Evolutionary conservation across 1,140 invertebrate species (phyloP).

Genomic region (Propsilocerus akamusi): DNA sequence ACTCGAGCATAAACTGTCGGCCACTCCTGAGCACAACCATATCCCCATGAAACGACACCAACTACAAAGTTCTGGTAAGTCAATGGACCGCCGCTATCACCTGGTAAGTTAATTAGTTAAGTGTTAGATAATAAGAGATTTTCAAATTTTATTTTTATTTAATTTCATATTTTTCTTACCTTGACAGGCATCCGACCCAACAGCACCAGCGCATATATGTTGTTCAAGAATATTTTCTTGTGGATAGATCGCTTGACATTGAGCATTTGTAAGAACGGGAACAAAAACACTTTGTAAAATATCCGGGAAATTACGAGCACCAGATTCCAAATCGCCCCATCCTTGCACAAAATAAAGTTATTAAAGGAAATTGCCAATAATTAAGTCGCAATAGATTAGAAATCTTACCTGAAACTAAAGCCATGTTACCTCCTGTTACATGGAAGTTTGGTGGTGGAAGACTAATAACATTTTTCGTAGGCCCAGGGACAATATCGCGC

Average conservation of each 20-base stretch:
- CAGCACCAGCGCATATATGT: background rate
- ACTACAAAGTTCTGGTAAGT: constrained; percentile 20
- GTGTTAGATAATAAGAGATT: no score
- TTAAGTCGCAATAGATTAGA: no score
- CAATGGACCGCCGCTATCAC: constrained; percentile 26
- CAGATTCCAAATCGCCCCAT: background rate
- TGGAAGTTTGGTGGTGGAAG: background rate
- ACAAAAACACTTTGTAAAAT: background rate
- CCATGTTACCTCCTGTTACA: background rate
- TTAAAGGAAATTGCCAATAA: no score
- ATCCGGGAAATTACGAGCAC: background rate
- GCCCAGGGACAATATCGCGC: background rate
- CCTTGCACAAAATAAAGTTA: no score
- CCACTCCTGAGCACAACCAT: constrained; percentile 36
- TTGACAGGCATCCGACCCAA: background rate
- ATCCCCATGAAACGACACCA: constrained; percentile 48
- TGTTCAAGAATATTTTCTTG: background rate
- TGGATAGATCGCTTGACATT: background rate
- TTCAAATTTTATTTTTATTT: no score
- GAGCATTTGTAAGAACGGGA: background rate
- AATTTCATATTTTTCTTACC: no score
- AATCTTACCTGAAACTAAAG: background rate
- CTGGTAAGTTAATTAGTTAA: no score
- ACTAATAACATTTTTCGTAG: background rate
- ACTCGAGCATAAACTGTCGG: constrained; percentile 51